phyloP scores from a whole-genome alignment of 92 coral and sea anemone genomes.

The Scolanthus callimorphus region DNA sequence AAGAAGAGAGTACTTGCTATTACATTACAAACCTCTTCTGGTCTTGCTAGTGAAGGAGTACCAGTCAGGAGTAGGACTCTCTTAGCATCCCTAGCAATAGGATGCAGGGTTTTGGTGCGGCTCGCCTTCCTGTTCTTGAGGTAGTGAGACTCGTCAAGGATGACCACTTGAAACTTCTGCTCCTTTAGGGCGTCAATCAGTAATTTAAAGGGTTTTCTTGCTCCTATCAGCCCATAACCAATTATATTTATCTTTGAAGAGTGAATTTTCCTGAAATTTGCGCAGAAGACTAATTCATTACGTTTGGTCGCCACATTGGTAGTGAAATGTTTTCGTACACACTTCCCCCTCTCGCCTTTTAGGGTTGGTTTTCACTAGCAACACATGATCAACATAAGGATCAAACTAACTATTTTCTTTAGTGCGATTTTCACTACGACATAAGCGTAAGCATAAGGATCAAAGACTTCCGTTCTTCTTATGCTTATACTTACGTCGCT shows the following conservation, averaged over 20 bases:
- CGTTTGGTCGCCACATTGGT: no score
- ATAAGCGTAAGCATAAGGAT: no score
- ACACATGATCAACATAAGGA: no score
- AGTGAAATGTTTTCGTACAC: no score
- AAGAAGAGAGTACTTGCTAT: no score
- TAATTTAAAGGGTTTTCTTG: conserved; percentile 47
- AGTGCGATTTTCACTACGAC: no score
- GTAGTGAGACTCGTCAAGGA: conserved; percentile 96
- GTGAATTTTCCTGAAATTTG: conserved; percentile 61
- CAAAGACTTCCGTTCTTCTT: no score
- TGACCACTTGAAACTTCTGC: conserved; percentile 67
- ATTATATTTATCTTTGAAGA: conserved; percentile 65
- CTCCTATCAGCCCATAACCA: conserved; percentile 85
- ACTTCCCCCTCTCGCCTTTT: no score
- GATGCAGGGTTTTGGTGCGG: conserved; percentile 75
- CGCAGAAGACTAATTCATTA: no score
- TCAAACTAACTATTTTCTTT: no score
- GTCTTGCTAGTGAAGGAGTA: conserved; percentile 95
- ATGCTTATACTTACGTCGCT: no score
- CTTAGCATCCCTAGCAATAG: conserved; percentile 71
- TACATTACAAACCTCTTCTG: conserved; percentile 81
- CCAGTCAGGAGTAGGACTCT: conserved; percentile 79
- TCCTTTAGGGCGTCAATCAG: conserved; percentile 69
- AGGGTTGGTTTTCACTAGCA: no score
- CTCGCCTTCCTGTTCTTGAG: conserved; percentile 72